These are phyloP conservation scores for Hydrocynus forskahlii DNA, from an alignment of 2,797 vertebrate species.

Conservation along the genomic window DNA sequence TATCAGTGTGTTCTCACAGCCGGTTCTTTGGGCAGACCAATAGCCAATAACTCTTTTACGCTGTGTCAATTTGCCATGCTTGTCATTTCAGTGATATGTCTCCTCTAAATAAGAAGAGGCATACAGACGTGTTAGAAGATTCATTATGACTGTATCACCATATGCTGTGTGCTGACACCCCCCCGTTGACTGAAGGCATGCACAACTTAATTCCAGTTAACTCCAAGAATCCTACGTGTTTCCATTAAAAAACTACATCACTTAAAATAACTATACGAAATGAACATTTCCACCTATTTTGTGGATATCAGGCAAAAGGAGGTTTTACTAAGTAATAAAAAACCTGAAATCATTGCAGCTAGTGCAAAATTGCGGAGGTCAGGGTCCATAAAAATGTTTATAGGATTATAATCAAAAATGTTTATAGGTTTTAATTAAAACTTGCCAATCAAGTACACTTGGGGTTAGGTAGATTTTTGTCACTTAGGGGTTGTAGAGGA, in stretches of 20 bases:
- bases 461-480: neutral
- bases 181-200: neutral
- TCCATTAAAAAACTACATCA: neutral
- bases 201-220: neutral
- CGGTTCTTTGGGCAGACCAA: neutral
- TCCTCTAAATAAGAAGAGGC: slow-evolving; percentile 34
- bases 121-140: slow-evolving; percentile 18
- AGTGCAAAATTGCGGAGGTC: neutral
- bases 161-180: slow-evolving; percentile 35
- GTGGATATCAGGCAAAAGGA: no score
- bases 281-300: no score
- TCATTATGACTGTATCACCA: slow-evolving; percentile 33
- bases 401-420: neutral
- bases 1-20: slow-evolving; percentile 8
- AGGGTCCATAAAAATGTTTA: neutral
- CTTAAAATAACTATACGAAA: no score
- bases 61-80: slow-evolving; percentile 2
- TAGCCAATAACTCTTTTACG: neutral
- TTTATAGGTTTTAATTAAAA: neutral
- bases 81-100: slow-evolving; percentile 23
- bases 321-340: no score
- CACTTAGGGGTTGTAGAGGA: neutral
- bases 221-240: neutral
- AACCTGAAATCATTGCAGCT: no score
- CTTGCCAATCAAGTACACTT: neutral